phyloP scores from a whole-genome alignment of 2,888 invertebrate species.

The Brenthis ino region DNA sequence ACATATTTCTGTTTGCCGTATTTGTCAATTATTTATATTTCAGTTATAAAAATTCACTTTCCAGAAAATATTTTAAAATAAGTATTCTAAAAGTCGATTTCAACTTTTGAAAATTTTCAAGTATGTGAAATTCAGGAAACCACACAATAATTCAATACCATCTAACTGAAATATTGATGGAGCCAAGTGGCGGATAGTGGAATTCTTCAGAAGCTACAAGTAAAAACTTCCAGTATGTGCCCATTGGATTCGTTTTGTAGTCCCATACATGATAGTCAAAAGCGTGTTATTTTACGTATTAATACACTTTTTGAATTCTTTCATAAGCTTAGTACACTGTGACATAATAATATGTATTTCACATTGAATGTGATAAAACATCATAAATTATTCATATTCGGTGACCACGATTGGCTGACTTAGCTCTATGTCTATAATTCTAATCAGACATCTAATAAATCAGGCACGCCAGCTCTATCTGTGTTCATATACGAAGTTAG shows the following conservation, averaged over 20 bases:
- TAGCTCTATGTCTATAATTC: constrained; percentile 30
- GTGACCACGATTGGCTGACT: constrained; percentile 28
- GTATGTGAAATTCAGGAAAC: no score
- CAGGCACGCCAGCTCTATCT: constrained; percentile 22
- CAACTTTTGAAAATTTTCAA: no score
- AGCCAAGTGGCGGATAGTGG: no score
- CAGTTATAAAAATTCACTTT: background rate
- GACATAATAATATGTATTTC: constrained; percentile 27
- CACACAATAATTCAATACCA: no score
- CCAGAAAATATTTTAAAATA: background rate
- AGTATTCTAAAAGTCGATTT: no score
- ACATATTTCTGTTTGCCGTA: constrained; percentile 7
- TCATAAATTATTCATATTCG: constrained; percentile 46
- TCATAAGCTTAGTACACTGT: constrained; percentile 44
- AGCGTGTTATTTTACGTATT: background rate
- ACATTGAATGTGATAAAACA: constrained; percentile 43
- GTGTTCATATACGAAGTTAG: background rate
- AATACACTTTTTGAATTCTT: constrained; percentile 56
- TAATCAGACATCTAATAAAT: constrained; percentile 41
- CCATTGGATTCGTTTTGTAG: no score
- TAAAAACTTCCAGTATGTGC: no score
- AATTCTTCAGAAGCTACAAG: no score
- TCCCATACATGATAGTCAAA: no score
- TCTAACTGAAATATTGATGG: no score
- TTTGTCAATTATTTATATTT: constrained; percentile 16